Evolutionary conservation across 2,888 invertebrate genomes (phyloP).

Genomic region (Schizaphis graminum): DNA sequence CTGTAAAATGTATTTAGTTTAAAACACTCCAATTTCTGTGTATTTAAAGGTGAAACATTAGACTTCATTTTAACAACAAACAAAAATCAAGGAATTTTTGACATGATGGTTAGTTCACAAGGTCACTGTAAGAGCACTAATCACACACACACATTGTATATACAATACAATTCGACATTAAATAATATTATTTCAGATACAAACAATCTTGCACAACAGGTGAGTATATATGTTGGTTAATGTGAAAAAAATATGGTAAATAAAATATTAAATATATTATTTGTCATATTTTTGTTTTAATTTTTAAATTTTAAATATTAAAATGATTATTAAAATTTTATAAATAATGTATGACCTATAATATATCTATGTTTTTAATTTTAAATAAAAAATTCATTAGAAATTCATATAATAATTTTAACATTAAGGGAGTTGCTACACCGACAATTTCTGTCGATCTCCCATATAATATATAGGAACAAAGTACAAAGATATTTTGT

Average conservation of each 20-base stretch:
- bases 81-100: conserved; percentile 75
- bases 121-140: conserved; percentile 34
- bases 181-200: conserved; percentile 19
- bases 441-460: no score
- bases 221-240: not conserved
- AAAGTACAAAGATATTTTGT: no score
- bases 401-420: not conserved
- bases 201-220: not conserved
- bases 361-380: not conserved
- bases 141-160: conserved; percentile 24
- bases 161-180: conserved; percentile 42
- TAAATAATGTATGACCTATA: not conserved
- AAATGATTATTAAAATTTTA: not conserved
- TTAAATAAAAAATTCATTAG: not conserved
- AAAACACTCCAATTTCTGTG: not conserved
- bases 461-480: no score
- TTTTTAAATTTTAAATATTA: no score
- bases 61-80: conserved; percentile 81
- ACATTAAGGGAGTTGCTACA: not conserved
- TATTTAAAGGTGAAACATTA: conserved; percentile 78
- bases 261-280: not conserved
- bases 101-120: conserved; percentile 72
- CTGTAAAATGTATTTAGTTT: not conserved
- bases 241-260: not conserved
- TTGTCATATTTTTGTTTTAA: not conserved